A percentile compares a stretch with the other conserved stretches of the same genome.
Evolutionary conservation across 2,888 invertebrate genomes (phyloP).

Genomic region (Lasioglossum calceatum): DNA sequence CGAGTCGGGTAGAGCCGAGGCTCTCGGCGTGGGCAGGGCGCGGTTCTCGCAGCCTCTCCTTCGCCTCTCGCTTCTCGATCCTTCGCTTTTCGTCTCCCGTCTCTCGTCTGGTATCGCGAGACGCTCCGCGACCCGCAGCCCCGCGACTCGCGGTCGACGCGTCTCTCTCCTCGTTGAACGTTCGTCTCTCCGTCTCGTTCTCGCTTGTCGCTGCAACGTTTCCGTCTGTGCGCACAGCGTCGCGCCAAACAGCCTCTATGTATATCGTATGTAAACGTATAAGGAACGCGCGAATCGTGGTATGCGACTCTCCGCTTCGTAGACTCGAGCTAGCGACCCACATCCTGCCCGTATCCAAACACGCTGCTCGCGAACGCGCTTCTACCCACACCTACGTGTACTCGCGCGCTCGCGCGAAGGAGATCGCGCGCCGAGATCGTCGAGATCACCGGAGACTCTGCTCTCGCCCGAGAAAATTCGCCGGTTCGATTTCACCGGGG

Average conservation of each 20-base stretch:
- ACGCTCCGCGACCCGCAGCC: neutral
- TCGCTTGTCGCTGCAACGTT: slow-evolving; percentile 14
- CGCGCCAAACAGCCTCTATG: slow-evolving; percentile 64
- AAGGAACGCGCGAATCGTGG: slow-evolving; percentile 69
- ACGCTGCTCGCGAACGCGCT: slow-evolving; percentile 53
- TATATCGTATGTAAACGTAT: slow-evolving; percentile 68
- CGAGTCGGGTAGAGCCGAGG: neutral
- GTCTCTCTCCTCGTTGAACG: neutral
- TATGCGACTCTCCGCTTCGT: slow-evolving; percentile 73
- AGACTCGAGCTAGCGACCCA: slow-evolving; percentile 78
- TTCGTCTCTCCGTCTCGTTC: slow-evolving; percentile 5
- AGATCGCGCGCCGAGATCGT: neutral
- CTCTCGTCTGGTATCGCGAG: slow-evolving; percentile 3
- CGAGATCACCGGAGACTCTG: neutral
- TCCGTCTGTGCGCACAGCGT: slow-evolving; percentile 52
- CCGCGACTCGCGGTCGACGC: neutral
- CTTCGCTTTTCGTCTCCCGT: neutral
- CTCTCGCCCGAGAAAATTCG: neutral
- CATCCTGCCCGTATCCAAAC: slow-evolving; percentile 77
- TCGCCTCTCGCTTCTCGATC: slow-evolving; percentile 21
- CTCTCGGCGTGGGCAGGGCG: slow-evolving; percentile 76
- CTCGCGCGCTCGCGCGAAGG: slow-evolving; percentile 5
- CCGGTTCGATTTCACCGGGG: neutral
- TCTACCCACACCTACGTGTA: slow-evolving; percentile 49
- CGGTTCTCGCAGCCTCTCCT: slow-evolving; percentile 65